These are phyloP conservation scores for Deilephila porcellus DNA, from an alignment of 2,888 invertebrate species.

Conservation along the genomic window DNA sequence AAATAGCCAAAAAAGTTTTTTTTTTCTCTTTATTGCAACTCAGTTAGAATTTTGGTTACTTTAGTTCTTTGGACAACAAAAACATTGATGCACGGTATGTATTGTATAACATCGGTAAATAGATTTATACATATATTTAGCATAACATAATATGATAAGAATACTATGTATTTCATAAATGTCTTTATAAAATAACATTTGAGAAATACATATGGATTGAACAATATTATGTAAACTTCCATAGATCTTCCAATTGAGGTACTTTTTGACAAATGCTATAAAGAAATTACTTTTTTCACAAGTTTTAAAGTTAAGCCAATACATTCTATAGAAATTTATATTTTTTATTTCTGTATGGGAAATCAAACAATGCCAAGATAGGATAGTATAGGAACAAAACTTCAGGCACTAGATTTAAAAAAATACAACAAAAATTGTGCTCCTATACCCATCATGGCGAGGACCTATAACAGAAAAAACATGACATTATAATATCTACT, in stretches of 20 bases:
- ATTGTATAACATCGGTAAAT: too few relatives aligned
- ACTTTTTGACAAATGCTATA: neutral
- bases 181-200: neutral
- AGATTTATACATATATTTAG: too few relatives aligned
- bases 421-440: constrained; percentile 18
- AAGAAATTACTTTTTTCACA: neutral
- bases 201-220: neutral
- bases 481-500: neutral
- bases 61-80: too few relatives aligned
- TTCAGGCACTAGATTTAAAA: neutral
- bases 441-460: constrained; percentile 16
- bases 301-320: neutral
- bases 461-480: constrained; percentile 23
- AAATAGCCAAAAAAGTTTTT: too few relatives aligned
- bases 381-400: constrained; percentile 12
- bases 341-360: neutral
- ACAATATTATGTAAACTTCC: neutral
- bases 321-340: neutral
- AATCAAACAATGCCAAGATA: neutral
- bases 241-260: neutral
- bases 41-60: too few relatives aligned
- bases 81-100: too few relatives aligned
- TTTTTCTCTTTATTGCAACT: too few relatives aligned
- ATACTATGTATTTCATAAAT: too few relatives aligned
- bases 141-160: too few relatives aligned